A percentile compares a stretch with the other conserved stretches of the same genome.
These are phyloP conservation scores for Neotoma lepida DNA, from an alignment of 2,113 vertebrate species.

Conservation along the genomic window DNA sequence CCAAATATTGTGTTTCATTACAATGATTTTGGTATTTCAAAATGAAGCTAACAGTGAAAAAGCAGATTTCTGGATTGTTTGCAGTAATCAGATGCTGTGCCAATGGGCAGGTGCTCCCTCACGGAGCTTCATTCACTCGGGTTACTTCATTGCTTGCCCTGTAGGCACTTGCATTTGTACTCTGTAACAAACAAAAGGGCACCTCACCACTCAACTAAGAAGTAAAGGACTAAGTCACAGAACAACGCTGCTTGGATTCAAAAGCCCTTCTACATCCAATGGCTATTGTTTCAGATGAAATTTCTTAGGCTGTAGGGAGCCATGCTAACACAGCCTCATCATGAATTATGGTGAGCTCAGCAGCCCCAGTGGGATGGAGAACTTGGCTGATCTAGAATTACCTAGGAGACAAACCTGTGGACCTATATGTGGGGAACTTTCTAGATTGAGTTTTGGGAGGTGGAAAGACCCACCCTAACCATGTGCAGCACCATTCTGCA, in stretches of 20 bases:
- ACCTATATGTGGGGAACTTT: neutral
- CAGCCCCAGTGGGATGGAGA: neutral
- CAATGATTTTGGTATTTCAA: neutral
- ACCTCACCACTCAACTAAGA: neutral
- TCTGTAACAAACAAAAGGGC: neutral
- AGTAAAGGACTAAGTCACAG: neutral
- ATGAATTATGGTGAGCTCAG: neutral
- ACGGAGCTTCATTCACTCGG: neutral
- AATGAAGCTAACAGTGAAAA: slow-evolving; percentile 4
- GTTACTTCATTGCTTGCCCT: neutral
- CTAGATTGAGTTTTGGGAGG: neutral
- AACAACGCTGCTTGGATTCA: neutral
- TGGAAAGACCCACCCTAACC: neutral
- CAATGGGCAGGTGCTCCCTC: neutral
- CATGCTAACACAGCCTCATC: neutral
- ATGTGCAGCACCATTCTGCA: neutral
- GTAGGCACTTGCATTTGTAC: neutral
- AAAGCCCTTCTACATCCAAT: neutral
- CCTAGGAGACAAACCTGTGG: neutral
- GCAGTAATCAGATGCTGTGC: neutral
- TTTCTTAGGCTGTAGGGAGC: neutral
- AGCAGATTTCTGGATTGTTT: slow-evolving; percentile 3
- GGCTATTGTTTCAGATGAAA: neutral
- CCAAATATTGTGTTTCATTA: neutral
- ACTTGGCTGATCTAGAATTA: neutral